Percentiles rank a stretch among this genome's conserved stretches.
These are phyloP conservation scores for Acanthoscelides obtectus DNA, from an alignment of 2,888 invertebrate genomes.

Conservation along the genomic window DNA sequence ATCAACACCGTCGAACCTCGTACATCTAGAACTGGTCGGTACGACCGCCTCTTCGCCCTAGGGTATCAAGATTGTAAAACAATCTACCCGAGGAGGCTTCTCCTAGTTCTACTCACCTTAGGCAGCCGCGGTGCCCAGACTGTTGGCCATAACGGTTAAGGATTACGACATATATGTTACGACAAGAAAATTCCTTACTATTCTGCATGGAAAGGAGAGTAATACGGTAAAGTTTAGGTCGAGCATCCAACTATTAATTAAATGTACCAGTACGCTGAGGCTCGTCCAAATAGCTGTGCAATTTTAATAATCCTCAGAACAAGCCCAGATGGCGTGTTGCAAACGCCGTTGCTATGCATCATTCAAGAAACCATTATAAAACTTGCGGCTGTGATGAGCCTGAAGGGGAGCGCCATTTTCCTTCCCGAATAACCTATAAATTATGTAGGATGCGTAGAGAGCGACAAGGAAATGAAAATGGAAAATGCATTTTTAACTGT, in stretches of 20 bases:
- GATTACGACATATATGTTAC: no score
- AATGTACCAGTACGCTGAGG: constrained; percentile 24
- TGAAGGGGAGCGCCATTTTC: constrained; percentile 26
- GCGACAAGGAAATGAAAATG: constrained; percentile 11
- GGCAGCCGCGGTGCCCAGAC: no score
- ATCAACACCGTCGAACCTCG: no score
- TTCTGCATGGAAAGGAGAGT: constrained; percentile 7
- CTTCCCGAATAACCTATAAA: constrained; percentile 32
- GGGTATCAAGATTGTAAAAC: no score
- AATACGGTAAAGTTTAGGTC: constrained; percentile 14
- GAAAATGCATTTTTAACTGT: constrained; percentile 16
- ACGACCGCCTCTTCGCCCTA: no score
- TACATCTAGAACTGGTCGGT: no score
- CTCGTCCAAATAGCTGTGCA: constrained; percentile 26
- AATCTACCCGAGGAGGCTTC: no score
- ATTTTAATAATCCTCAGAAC: constrained; percentile 34
- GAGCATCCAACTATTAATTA: constrained; percentile 31
- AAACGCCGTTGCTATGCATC: constrained; percentile 29
- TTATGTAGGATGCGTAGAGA: constrained; percentile 25
- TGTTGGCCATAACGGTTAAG: no score
- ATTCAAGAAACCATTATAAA: constrained; percentile 34
- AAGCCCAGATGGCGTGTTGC: constrained; percentile 7
- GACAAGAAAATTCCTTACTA: neutral
- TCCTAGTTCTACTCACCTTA: no score
- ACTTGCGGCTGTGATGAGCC: constrained; percentile 33